Conservation (phyloP, 2,888 invertebrate genomes). For the Tethea ocularis region DNA sequence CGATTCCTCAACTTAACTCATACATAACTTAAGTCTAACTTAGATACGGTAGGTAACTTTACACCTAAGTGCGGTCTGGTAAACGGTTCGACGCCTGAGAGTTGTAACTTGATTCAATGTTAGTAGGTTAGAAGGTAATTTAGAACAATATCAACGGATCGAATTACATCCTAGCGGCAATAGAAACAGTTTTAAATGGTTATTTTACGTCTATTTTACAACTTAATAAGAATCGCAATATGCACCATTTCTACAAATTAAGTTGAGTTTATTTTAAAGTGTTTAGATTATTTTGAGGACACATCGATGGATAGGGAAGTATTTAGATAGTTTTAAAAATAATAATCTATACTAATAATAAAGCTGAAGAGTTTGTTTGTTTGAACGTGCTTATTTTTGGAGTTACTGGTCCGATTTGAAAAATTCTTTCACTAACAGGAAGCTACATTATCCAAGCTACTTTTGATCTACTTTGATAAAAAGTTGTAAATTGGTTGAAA, state of each 20-base stretch:
- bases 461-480: too few relatives aligned
- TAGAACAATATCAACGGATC: conserved; percentile 11
- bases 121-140: conserved; percentile 58
- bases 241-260: not conserved
- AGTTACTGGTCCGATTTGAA: too few relatives aligned
- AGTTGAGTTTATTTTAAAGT: conserved; percentile 6
- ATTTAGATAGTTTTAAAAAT: too few relatives aligned
- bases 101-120: conserved; percentile 54
- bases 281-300: too few relatives aligned
- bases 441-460: too few relatives aligned
- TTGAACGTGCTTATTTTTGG: too few relatives aligned
- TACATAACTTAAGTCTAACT: conserved; percentile 30
- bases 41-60: conserved; percentile 35
- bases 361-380: too few relatives aligned
- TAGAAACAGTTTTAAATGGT: not conserved
- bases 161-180: not conserved
- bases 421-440: too few relatives aligned
- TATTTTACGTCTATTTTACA: not conserved
- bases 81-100: conserved; percentile 62
- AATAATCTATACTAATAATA: too few relatives aligned
- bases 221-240: not conserved
- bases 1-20: conserved; percentile 45
- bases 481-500: too few relatives aligned
- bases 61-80: conserved; percentile 46
- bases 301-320: too few relatives aligned